phyloP scores from a whole-genome alignment of 2,797 vertebrate species.

The Muscicapa striata region DNA sequence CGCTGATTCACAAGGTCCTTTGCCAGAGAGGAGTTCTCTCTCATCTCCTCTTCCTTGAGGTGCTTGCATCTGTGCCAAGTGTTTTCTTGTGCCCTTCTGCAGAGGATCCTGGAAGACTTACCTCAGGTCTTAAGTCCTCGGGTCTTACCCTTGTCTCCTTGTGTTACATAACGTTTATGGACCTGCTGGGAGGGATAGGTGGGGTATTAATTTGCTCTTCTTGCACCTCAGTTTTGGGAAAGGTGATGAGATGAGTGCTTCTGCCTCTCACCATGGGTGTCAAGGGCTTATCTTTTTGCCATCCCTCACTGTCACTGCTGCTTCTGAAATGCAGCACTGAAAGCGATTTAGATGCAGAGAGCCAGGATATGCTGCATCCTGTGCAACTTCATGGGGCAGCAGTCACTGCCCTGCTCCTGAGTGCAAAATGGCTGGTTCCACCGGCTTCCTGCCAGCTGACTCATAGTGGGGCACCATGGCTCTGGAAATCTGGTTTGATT shows the following conservation, averaged over 20 bases:
- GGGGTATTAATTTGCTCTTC: not conserved
- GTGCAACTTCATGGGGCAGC: not conserved
- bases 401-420: not conserved
- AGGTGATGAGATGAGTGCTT: not conserved
- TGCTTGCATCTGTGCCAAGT: not conserved
- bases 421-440: not conserved
- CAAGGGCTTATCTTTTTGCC: not conserved
- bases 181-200: not conserved
- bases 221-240: not conserved
- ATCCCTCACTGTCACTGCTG: not conserved
- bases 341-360: not conserved
- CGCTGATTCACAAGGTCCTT: not conserved
- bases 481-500: conserved; percentile 48
- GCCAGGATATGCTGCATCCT: not conserved
- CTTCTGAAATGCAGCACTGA: not conserved
- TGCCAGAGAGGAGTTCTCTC: not conserved
- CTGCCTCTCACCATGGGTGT: not conserved
- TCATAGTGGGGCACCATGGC: conserved; percentile 6
- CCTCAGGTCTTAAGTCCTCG: not conserved
- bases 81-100: not conserved
- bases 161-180: not conserved
- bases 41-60: not conserved
- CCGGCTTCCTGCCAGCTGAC: conserved; percentile 30
- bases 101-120: not conserved
- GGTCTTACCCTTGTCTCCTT: not conserved